These are phyloP conservation scores for Drosophila ficusphila DNA, from an alignment of 1,140 invertebrate species.

Conservation along the genomic window DNA sequence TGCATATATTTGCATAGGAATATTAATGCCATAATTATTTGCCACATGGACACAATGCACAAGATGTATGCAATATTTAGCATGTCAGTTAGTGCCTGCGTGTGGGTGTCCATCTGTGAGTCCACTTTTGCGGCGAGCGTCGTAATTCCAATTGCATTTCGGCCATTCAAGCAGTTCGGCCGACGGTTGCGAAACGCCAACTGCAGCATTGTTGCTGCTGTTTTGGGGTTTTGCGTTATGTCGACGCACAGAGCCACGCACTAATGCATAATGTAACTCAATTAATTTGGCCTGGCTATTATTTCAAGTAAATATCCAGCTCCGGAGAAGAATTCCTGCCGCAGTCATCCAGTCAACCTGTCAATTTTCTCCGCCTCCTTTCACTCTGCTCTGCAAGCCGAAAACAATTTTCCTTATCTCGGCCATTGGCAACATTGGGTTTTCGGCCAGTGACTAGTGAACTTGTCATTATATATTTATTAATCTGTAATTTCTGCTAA, in stretches of 20 bases:
- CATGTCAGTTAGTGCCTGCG: conserved; percentile 44
- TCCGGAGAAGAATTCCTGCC: conserved; percentile 22
- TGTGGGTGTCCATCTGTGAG: conserved; percentile 7
- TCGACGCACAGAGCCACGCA: conserved; percentile 26
- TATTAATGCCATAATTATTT: conserved; percentile 82
- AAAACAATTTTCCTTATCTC: not conserved
- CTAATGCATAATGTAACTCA: conserved; percentile 65
- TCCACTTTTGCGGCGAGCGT: conserved; percentile 28
- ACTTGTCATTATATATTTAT: conserved; percentile 16
- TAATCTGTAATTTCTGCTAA: conserved; percentile 46
- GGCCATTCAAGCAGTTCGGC: conserved; percentile 23
- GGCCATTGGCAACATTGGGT: not conserved
- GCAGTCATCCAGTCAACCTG: conserved; percentile 24
- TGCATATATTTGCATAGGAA: conserved; percentile 76
- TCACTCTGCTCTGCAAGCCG: not conserved
- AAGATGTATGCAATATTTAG: conserved; percentile 71
- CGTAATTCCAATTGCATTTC: conserved; percentile 61
- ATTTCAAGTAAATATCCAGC: conserved; percentile 30
- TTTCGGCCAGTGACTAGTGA: conserved; percentile 5
- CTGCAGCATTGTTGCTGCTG: conserved; percentile 32
- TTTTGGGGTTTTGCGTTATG: conserved; percentile 52
- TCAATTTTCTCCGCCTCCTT: conserved; percentile 1
- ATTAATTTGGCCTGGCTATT: conserved; percentile 72
- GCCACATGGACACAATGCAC: conserved; percentile 69
- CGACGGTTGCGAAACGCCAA: conserved; percentile 62